phyloP scores from a whole-genome alignment of 2,888 invertebrate genomes.

The Heliothis peltigera region DNA sequence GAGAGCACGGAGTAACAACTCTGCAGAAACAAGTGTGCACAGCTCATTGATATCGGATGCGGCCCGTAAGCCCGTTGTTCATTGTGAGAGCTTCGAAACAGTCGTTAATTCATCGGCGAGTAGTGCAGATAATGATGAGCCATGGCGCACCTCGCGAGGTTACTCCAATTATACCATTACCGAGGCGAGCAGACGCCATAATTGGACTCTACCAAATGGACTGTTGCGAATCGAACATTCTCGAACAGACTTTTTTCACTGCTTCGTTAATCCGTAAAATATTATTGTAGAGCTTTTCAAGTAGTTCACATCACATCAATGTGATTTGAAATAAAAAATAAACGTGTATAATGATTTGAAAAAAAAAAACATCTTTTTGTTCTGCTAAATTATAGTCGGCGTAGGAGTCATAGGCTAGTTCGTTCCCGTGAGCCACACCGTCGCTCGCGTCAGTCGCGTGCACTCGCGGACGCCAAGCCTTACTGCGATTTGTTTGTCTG shows the following conservation, averaged over 20 bases:
- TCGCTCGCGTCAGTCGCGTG: too few species aligned
- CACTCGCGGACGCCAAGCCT: too few species aligned
- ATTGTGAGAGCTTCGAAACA: conserved; percentile 45
- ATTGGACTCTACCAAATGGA: conserved; percentile 57
- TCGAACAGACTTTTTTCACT: conserved; percentile 32
- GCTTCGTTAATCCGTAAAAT: conserved; percentile 27
- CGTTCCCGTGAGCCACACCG: too few species aligned
- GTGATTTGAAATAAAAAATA: conserved; percentile 27
- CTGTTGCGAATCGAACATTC: conserved; percentile 58
- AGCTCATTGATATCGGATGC: conserved; percentile 7
- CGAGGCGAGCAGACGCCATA: conserved; percentile 41
- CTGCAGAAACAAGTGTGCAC: not conserved
- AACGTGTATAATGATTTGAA: not conserved
- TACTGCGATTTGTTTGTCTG: too few species aligned
- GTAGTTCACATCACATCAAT: conserved; percentile 21
- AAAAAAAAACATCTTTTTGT: too few species aligned
- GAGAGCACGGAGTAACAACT: conserved; percentile 3
- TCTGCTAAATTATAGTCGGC: too few species aligned
- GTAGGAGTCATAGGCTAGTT: too few species aligned
- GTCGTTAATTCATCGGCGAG: conserved; percentile 25
- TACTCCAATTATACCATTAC: conserved; percentile 59
- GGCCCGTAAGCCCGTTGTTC: not conserved
- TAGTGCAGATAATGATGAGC: conserved; percentile 18
- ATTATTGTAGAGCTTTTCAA: conserved; percentile 20
- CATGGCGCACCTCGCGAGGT: conserved; percentile 44